Evolutionary conservation across 2,797 vertebrate genomes (phyloP).

Genomic region (Neopelma chrysocephalum): DNA sequence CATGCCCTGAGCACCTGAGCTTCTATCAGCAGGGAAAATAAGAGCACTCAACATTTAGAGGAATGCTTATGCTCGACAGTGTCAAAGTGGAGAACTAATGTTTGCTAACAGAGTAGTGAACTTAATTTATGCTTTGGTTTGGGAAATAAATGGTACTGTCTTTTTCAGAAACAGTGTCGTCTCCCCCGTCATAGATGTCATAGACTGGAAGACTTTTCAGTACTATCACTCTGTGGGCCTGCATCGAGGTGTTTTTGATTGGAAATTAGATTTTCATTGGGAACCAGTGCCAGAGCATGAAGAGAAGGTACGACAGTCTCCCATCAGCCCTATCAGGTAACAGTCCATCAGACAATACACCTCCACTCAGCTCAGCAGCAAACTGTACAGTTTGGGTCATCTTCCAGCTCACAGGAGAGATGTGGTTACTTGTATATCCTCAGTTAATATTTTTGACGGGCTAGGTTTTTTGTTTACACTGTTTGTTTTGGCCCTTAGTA

Average conservation of each 20-base stretch:
- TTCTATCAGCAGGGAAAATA: not conserved
- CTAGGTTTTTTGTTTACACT: not conserved
- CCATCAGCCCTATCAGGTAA: conserved; percentile 82
- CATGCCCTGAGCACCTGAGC: not conserved
- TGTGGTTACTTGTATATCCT: not conserved
- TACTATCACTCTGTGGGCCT: conserved; percentile 81
- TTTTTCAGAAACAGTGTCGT: conserved; percentile 83
- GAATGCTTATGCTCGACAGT: not conserved
- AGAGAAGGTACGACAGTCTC: conserved; percentile 71
- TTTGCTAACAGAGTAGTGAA: not conserved
- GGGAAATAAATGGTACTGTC: not conserved
- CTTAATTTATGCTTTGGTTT: not conserved
- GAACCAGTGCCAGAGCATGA: conserved; percentile 73
- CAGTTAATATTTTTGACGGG: not conserved
- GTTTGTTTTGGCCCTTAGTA: not conserved
- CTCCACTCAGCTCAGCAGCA: not conserved
- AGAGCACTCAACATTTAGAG: not conserved
- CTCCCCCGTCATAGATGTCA: conserved; percentile 86
- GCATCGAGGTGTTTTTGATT: conserved; percentile 84
- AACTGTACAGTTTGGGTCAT: not conserved
- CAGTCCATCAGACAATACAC: not conserved
- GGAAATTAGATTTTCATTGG: conserved; percentile 89
- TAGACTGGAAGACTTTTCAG: conserved; percentile 86
- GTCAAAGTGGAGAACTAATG: not conserved
- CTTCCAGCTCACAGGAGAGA: not conserved